phyloP scores from a whole-genome alignment of 1,140 invertebrate species.

The Kradibia gibbosae region DNA sequence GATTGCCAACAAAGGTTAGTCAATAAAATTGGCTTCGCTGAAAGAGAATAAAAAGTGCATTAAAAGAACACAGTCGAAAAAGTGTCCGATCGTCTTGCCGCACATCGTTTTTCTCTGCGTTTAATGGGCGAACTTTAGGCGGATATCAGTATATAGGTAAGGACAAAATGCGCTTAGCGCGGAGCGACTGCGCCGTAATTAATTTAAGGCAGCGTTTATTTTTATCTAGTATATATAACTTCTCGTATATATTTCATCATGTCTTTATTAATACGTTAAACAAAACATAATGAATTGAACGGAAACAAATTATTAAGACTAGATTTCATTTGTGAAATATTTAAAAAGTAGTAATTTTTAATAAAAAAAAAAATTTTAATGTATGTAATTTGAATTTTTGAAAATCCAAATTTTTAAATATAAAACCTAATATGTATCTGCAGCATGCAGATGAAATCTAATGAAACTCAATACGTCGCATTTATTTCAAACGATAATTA shows the following conservation, averaged over 20 bases:
- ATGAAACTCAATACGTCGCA: neutral
- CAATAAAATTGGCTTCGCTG: neutral
- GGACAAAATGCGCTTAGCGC: constrained; percentile 17
- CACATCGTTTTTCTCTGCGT: constrained; percentile 20
- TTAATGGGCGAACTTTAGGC: constrained; percentile 43
- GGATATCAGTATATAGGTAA: constrained; percentile 22
- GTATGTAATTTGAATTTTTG: neutral
- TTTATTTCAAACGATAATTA: neutral
- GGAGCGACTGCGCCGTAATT: constrained; percentile 19
- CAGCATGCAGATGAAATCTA: neutral
- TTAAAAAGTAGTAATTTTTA: no score
- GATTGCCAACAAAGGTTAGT: neutral
- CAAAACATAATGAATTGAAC: no score
- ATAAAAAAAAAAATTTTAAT: no score
- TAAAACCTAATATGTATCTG: neutral
- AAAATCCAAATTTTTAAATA: neutral
- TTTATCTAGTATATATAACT: constrained; percentile 8
- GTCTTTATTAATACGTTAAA: no score
- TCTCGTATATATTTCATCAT: no score
- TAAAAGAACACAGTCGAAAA: neutral
- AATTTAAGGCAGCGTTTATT: constrained; percentile 19
- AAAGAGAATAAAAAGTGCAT: neutral
- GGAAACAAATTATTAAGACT: no score
- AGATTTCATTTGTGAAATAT: no score
- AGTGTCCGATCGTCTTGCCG: neutral